phyloP scores from a whole-genome alignment of 2,113 vertebrate genomes.

The Penelope pileata region DNA sequence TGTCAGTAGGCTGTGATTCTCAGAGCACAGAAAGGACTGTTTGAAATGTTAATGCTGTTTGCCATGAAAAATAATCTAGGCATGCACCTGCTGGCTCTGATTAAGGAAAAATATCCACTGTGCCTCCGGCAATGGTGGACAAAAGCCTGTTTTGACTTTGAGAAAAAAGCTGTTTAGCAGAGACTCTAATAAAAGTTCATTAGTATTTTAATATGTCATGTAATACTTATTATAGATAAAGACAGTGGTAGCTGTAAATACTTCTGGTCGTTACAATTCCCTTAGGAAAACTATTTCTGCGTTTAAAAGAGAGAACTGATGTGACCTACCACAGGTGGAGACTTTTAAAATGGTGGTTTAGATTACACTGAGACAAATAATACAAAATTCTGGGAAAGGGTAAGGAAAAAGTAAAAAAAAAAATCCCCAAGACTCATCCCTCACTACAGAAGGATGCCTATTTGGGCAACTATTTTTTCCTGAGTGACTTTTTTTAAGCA shows the following conservation, averaged over 20 bases:
- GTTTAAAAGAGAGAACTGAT: background rate
- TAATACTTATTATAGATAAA: background rate
- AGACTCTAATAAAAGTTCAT: background rate
- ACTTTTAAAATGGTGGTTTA: background rate
- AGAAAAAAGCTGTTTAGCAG: background rate
- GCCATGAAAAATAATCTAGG: slow-evolving; percentile 3
- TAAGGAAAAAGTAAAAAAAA: accelerated
- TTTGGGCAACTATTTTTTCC: background rate
- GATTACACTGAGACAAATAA: background rate
- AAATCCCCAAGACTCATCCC: background rate
- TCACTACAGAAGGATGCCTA: background rate
- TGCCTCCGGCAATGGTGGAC: background rate
- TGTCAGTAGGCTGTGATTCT: background rate
- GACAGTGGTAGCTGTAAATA: background rate
- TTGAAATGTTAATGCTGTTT: background rate
- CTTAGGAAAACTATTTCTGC: background rate
- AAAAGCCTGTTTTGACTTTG: background rate
- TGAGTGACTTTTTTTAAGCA: background rate
- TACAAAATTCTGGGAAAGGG: background rate
- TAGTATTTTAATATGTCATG: background rate
- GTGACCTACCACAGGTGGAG: background rate
- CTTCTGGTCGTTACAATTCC: background rate
- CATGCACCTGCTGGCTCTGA: background rate
- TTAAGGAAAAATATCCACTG: background rate
- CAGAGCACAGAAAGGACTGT: background rate